Evolutionary conservation across 1,140 invertebrate genomes (phyloP).

Genomic region (Bombyx mandarina): DNA sequence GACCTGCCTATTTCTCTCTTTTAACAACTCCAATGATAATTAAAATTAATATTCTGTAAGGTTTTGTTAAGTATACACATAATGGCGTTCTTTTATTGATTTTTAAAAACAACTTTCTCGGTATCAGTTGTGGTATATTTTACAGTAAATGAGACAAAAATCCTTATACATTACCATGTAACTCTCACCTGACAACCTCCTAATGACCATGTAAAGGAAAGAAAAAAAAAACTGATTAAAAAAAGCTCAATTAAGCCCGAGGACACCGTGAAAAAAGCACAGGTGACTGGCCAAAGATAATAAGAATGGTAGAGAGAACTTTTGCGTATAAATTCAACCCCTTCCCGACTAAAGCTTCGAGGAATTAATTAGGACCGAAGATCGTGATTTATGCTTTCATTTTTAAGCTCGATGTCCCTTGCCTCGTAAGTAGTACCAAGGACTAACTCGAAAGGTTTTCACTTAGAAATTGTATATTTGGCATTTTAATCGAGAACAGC

Average conservation of each 20-base stretch:
- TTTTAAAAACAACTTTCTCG: too few species aligned
- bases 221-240: neutral
- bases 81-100: too few species aligned
- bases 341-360: slow-evolving; percentile 38
- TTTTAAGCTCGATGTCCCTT: slow-evolving; percentile 53
- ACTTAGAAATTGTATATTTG: neutral
- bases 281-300: slow-evolving; percentile 30
- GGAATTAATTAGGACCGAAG: slow-evolving; percentile 64
- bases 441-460: slow-evolving; percentile 13
- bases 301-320: slow-evolving; percentile 24
- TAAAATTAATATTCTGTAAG: too few species aligned
- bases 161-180: too few species aligned
- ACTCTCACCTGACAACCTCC: too few species aligned
- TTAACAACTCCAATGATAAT: too few species aligned
- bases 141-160: too few species aligned
- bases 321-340: slow-evolving; percentile 54
- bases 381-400: slow-evolving; percentile 63
- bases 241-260: too few species aligned
- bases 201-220: neutral
- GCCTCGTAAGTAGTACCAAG: slow-evolving; percentile 12
- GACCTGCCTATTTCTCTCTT: too few species aligned
- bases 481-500: too few species aligned
- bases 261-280: slow-evolving; percentile 6
- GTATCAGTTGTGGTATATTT: too few species aligned
- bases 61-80: too few species aligned